Evolutionary conservation across 2,888 invertebrate genomes (phyloP).

Genomic region (Cephus spinipes): DNA sequence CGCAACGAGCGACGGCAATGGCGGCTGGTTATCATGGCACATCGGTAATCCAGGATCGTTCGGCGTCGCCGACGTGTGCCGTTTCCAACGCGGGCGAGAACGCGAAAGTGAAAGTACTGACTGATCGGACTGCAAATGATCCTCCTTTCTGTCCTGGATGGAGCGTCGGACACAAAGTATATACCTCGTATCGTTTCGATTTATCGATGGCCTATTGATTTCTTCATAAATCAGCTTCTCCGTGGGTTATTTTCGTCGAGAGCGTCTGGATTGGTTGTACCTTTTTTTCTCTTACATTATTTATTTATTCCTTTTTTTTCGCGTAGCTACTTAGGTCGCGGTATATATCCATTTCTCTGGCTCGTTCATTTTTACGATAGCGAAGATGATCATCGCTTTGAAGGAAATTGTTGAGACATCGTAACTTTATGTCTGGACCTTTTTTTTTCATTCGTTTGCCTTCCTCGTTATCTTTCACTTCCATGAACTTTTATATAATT

Average conservation of each 20-base stretch:
- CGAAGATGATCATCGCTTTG: neutral
- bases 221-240: neutral
- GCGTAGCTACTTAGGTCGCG: neutral
- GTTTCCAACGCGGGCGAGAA: neutral
- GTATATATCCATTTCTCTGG: neutral
- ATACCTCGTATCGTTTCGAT: neutral
- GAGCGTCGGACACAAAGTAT: neutral
- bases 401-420: neutral
- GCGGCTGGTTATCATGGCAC: neutral
- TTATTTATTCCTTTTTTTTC: neutral
- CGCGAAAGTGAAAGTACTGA: neutral
- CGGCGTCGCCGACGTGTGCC: neutral
- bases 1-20: neutral
- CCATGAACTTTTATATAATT: neutral
- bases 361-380: neutral
- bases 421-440: neutral
- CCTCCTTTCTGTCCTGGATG: neutral
- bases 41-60: neutral
- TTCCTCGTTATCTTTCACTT: neutral
- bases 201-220: neutral
- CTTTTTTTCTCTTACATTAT: neutral
- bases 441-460: neutral
- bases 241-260: neutral
- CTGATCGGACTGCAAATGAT: neutral
- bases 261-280: neutral